Conservation (phyloP, 2,113 vertebrate species). For the Prinia subflava region DNA sequence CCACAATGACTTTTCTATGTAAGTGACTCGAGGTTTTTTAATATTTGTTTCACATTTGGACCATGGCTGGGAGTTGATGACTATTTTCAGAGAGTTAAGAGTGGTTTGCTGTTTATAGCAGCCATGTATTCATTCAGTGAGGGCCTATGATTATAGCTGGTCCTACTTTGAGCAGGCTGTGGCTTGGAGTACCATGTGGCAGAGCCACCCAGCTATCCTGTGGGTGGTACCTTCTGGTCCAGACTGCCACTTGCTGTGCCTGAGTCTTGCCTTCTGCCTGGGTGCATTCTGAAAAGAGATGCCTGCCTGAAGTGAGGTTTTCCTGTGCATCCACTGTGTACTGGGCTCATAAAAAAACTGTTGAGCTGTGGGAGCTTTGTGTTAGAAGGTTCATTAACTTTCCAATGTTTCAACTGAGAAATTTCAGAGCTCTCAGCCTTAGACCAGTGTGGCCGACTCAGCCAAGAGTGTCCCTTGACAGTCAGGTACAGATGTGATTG, state of each 20-base stretch:
- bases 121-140: neutral
- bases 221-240: rapidly evolving
- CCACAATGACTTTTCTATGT: rapidly evolving
- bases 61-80: neutral
- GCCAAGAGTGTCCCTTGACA: constrained; percentile 35
- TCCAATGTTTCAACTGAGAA: constrained; percentile 52
- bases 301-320: neutral
- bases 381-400: constrained; percentile 55
- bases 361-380: constrained; percentile 11
- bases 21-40: neutral
- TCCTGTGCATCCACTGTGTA: neutral
- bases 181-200: rapidly evolving
- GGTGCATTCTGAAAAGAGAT: neutral
- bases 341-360: neutral
- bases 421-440: constrained; percentile 1
- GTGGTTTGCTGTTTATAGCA: neutral
- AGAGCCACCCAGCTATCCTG: neutral
- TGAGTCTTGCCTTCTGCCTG: neutral
- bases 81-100: neutral
- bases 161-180: neutral
- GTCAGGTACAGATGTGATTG: constrained; percentile 52
- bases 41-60: neutral
- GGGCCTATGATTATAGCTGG: neutral
- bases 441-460: neutral
- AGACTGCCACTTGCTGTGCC: too few relatives aligned